phyloP scores from a whole-genome alignment of 2,113 vertebrate genomes.

The Tetrax tetrax region DNA sequence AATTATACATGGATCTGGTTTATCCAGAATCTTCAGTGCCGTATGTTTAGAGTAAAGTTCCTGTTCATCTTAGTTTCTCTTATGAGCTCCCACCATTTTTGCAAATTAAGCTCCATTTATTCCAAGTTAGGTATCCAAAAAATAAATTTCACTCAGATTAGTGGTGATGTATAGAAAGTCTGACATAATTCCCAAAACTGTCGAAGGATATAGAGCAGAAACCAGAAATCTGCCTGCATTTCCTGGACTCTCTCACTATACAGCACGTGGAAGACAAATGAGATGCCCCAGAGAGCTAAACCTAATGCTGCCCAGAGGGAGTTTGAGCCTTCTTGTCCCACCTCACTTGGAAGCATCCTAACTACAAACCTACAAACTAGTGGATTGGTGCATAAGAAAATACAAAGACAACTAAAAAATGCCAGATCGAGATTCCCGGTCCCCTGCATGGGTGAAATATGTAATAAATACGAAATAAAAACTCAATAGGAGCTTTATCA shows the following conservation, averaged over 20 bases:
- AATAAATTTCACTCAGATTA: not conserved
- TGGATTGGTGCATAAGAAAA: not conserved
- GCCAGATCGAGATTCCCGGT: not conserved
- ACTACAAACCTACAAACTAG: not conserved
- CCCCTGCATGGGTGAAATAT: not conserved
- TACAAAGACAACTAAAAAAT: not conserved
- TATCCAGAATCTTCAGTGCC: not conserved
- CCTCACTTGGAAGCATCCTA: not conserved
- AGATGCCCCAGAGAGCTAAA: not conserved
- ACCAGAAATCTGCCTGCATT: not conserved
- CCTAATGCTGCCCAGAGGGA: not conserved
- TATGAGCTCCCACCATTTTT: not conserved
- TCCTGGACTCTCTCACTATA: not conserved
- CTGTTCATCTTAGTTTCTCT: not conserved
- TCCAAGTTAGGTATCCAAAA: not conserved
- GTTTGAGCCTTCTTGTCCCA: not conserved
- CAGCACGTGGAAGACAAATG: not conserved
- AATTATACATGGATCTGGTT: not conserved
- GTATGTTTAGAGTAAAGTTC: not conserved
- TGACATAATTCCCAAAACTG: not conserved
- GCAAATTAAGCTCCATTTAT: not conserved
- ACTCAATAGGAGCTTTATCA: not conserved
- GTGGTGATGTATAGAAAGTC: not conserved
- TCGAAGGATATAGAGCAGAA: not conserved
- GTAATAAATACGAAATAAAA: not conserved